A percentile compares a stretch with the other conserved stretches of the same genome.
phyloP scores from a whole-genome alignment of 2,888 invertebrate genomes.

The Caenorhabditis imperialis region DNA sequence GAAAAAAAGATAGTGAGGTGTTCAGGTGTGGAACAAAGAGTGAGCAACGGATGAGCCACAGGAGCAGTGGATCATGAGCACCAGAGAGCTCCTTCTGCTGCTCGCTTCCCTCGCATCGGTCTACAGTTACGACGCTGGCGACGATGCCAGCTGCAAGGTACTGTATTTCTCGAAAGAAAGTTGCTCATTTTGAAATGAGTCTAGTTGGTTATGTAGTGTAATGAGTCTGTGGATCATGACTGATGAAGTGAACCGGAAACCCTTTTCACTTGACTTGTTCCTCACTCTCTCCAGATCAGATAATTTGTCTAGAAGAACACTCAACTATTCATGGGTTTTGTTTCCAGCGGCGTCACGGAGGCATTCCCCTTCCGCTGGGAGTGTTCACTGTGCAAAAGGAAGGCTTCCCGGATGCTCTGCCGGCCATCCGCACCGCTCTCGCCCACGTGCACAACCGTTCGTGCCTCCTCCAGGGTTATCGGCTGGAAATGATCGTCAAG shows the following conservation, averaged over 20 bases:
- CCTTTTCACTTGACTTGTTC: no score
- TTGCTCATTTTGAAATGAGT: no score
- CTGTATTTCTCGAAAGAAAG: no score
- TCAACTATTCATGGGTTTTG: no score
- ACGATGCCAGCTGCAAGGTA: slow-evolving; percentile 41
- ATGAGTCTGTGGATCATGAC: no score
- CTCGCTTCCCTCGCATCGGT: slow-evolving; percentile 15
- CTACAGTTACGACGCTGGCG: slow-evolving; percentile 28
- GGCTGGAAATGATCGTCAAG: slow-evolving; percentile 71
- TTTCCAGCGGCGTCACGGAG: slow-evolving; percentile 56
- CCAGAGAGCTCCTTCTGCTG: slow-evolving; percentile 21
- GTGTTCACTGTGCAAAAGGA: slow-evolving; percentile 58
- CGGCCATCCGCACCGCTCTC: slow-evolving; percentile 70
- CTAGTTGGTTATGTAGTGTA: no score
- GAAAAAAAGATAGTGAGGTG: neutral
- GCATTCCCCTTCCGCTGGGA: slow-evolving; percentile 63
- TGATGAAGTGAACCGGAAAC: no score
- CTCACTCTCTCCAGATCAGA: no score
- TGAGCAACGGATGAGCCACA: slow-evolving; percentile 1
- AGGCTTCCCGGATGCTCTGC: slow-evolving; percentile 61
- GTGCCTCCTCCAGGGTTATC: slow-evolving; percentile 69
- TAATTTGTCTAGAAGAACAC: no score
- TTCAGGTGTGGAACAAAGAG: slow-evolving; percentile 9
- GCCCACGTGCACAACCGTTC: slow-evolving; percentile 68
- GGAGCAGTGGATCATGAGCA: slow-evolving; percentile 26